Percentiles rank a stretch among this genome's conserved stretches.
Evolutionary conservation across 2,113 vertebrate genomes (phyloP).

Genomic region (Tragelaphus imberbis): DNA sequence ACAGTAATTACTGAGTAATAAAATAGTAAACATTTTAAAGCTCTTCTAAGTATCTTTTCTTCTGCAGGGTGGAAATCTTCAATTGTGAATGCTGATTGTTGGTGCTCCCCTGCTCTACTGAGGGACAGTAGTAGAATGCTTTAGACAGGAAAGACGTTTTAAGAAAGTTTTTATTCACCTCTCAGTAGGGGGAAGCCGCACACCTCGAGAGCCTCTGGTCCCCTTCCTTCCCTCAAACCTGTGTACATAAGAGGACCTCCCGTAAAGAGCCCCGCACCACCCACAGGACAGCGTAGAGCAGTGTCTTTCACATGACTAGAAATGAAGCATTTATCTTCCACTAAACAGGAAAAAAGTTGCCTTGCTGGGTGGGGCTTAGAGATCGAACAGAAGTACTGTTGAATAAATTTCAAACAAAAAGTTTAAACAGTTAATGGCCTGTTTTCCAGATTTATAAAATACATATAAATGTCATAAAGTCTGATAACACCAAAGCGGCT

Average conservation of each 20-base stretch:
- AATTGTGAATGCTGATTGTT: neutral
- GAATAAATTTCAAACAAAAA: neutral
- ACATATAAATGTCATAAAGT: neutral
- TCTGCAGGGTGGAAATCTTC: neutral
- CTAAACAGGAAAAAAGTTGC: neutral
- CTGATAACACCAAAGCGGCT: neutral
- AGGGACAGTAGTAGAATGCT: neutral
- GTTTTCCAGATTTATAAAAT: neutral
- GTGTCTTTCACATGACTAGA: neutral
- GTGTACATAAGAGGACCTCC: neutral
- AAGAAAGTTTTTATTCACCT: neutral
- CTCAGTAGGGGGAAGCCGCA: neutral
- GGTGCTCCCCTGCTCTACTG: neutral
- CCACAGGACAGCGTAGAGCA: neutral
- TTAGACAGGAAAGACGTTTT: neutral
- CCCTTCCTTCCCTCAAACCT: neutral
- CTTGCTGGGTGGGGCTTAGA: neutral
- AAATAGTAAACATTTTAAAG: neutral
- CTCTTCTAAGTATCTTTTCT: neutral
- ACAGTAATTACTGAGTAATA: neutral
- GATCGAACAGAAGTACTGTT: neutral
- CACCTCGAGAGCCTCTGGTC: neutral
- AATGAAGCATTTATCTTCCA: neutral
- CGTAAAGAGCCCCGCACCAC: neutral
- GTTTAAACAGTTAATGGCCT: neutral